Conservation (phyloP, 1,140 invertebrate genomes). For the Steinernema feltiae region DNA sequence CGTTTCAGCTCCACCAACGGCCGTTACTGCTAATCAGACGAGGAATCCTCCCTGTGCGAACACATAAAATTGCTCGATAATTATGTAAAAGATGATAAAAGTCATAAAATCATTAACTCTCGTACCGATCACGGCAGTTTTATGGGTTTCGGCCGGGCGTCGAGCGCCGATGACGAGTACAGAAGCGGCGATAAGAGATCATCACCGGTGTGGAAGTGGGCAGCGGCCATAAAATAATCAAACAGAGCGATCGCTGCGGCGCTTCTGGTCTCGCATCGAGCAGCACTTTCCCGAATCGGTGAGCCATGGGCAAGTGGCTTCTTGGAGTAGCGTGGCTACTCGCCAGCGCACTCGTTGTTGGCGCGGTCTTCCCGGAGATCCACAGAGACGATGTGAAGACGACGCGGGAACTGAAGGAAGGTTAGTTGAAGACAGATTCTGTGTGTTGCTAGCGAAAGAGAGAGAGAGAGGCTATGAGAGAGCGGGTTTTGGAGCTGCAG, state of each 20-base stretch:
- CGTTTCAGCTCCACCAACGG: not conserved
- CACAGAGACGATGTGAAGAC: not conserved
- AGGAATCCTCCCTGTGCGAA: not conserved
- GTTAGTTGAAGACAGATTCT: not conserved
- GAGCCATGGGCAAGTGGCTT: not conserved
- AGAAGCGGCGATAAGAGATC: not conserved
- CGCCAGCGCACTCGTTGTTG: not conserved
- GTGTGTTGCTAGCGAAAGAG: not conserved
- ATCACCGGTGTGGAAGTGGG: no score
- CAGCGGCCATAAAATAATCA: no score
- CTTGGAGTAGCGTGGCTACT: not conserved
- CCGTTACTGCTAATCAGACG: not conserved
- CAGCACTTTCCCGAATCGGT: not conserved
- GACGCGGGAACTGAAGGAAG: not conserved
- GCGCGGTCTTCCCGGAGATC: not conserved
- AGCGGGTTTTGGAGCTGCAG: no score
- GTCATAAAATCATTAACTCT: not conserved
- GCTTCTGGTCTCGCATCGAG: not conserved
- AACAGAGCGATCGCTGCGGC: no score
- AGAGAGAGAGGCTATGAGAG: no score
- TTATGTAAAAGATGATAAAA: slow-evolving; percentile 14
- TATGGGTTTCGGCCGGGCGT: slow-evolving; percentile 3
- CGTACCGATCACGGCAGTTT: not conserved
- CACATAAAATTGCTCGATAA: slow-evolving; percentile 5
- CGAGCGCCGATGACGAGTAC: not conserved